Evolutionary conservation across 30 jellyfish, hydroid and myxozoan genomes (phyloP).

Genomic region (Aurelia coerulea): DNA sequence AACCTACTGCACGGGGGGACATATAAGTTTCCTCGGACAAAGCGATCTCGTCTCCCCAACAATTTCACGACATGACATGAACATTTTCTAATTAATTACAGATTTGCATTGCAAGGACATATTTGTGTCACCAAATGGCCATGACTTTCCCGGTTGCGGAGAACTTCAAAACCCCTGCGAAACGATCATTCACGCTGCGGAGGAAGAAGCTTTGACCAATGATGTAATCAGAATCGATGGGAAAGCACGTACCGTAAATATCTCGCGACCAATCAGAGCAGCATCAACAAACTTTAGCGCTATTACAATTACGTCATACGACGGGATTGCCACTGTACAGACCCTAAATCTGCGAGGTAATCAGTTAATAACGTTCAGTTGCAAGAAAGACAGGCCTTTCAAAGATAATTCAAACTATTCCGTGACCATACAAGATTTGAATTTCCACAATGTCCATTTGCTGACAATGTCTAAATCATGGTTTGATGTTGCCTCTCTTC

Average conservation of each 20-base stretch:
- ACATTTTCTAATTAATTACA: not conserved
- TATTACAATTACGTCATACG: slow-evolving; percentile 18
- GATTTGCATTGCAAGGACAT: not conserved
- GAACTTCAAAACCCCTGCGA: not conserved
- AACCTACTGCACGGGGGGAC: too few species aligned
- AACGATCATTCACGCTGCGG: slow-evolving; percentile 7
- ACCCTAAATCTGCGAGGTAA: not conserved
- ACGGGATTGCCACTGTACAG: slow-evolving; percentile 13
- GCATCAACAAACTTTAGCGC: not conserved
- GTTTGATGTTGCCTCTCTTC: not conserved
- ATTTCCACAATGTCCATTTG: not conserved
- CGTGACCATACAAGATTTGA: not conserved
- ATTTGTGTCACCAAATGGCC: slow-evolving; percentile 31
- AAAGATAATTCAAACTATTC: not conserved
- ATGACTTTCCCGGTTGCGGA: not conserved
- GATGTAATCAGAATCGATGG: slow-evolving; percentile 11
- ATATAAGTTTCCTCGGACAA: not conserved
- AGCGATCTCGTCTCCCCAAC: not conserved
- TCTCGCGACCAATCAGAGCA: not conserved
- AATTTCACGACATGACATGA: too few species aligned
- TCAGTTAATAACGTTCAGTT: not conserved
- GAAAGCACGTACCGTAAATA: not conserved
- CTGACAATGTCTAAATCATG: not conserved
- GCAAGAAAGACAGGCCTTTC: not conserved
- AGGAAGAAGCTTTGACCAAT: not conserved